A percentile compares a stretch with the other conserved stretches of the same genome.
Evolutionary conservation across 2,113 vertebrate species (phyloP).

Genomic region (Calidris pugnax): DNA sequence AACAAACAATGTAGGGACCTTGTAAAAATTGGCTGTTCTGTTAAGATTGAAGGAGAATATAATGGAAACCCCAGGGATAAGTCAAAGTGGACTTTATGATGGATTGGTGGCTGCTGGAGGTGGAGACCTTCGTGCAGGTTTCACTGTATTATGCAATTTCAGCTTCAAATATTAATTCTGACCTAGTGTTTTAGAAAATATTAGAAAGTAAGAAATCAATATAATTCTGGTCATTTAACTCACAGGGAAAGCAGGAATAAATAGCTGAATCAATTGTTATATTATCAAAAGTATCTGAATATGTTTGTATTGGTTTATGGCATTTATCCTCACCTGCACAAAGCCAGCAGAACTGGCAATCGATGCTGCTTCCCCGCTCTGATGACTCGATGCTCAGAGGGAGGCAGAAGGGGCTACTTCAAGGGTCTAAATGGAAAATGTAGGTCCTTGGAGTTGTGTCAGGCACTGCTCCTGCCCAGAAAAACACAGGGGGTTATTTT

Average conservation of each 20-base stretch:
- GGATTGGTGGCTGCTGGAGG: neutral
- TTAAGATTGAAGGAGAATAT: neutral
- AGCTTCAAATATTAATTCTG: neutral
- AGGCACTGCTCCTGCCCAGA: neutral
- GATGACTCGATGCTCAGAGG: neutral
- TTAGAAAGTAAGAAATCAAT: neutral
- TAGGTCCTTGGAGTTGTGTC: neutral
- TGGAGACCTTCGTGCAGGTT: neutral
- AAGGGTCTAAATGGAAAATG: neutral
- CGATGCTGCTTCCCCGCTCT: neutral
- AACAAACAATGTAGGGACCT: neutral
- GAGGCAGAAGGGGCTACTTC: neutral
- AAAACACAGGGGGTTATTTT: neutral
- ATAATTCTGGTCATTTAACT: neutral
- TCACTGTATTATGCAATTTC: neutral
- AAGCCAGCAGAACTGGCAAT: neutral
- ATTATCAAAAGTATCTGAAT: neutral
- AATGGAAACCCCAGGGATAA: neutral
- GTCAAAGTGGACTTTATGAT: neutral
- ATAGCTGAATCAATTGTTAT: neutral
- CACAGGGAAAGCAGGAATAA: neutral
- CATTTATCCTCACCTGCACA: neutral
- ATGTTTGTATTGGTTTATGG: neutral
- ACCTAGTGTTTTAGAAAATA: neutral
- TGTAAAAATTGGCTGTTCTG: neutral